Base-by-base conservation (phyloP, 2,113 vertebrate species). In the Emydura subglobosa region DNA sequence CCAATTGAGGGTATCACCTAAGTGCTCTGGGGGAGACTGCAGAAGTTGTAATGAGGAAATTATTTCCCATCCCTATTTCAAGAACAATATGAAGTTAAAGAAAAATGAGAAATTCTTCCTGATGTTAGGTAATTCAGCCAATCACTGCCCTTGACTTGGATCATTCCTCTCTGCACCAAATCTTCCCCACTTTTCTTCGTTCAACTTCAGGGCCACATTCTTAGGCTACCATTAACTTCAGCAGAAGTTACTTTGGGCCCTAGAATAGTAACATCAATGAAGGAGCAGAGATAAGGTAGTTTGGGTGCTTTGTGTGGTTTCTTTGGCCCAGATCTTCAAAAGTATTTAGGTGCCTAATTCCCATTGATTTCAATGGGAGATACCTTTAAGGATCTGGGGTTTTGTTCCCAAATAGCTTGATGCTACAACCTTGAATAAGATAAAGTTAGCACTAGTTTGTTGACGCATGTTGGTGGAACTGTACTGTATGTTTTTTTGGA, bases 371-470 rank as follows among this genome's bases (percentile, higher is more conserved):
- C 55, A 57, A 57, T 57, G 10, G 55, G 24, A 57, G 55, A 57
- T 57, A 25, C 24, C 10, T 57, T 25, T 25, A 24, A 25, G 55
- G 5, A 3, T 86, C 14, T 13, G 0, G 12, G 61, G 14, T 76
- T 92, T 24, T 65, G 17, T 1, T 82, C 25, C 68, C 19, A 2
- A 42, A 13, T 59, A 8, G 1, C 0, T 50, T 53, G 86, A 57
- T 4, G 21, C 11, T 3, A 2, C 29, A 50, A 47, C 55, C 31
- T 10, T 1, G 1, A 51, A 29, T 6, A 86, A 79, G 7, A n/a
- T 51, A 31, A 91, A 14, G 31, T 2, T 76, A 22, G n/a, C 2
- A 1, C 2, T 50, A 29, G 79, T 34, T 47, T 59, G 17, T 42
- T 24, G 34, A 79, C 29, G 29, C 72, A 86, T 29, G 24, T 8